These are phyloP conservation scores for Melinaea menophilus DNA, from an alignment of 2,888 invertebrate genomes.

Conservation along the genomic window DNA sequence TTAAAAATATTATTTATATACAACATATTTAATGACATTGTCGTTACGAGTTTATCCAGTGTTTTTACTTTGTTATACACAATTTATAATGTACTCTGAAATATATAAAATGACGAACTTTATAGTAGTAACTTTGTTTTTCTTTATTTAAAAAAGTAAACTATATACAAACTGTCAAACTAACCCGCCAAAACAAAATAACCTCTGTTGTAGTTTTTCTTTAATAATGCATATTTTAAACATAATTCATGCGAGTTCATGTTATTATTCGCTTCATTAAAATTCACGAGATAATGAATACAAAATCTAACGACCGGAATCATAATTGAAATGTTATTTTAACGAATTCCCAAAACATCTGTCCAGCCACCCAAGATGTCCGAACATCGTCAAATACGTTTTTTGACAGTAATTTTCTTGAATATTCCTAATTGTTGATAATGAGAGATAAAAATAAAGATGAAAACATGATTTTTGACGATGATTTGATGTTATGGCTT, in stretches of 20 bases:
- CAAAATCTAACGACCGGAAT: slow-evolving; percentile 50
- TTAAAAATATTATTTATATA: no score
- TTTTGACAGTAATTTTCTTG: slow-evolving; percentile 30
- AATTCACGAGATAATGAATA: slow-evolving; percentile 56
- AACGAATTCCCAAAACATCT: slow-evolving; percentile 53
- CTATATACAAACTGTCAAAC: no score
- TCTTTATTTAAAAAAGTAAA: no score
- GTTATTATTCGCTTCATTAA: slow-evolving; percentile 41
- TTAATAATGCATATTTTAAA: neutral
- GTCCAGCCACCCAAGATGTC: slow-evolving; percentile 58
- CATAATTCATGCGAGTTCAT: slow-evolving; percentile 1
- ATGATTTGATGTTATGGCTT: slow-evolving; percentile 37
- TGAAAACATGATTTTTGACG: neutral
- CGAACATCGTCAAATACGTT: slow-evolving; percentile 18
- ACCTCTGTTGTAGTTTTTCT: no score
- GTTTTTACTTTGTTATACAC: no score
- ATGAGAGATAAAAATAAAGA: slow-evolving; percentile 17
- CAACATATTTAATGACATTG: no score
- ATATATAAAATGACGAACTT: no score
- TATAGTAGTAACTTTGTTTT: no score
- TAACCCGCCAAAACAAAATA: no score
- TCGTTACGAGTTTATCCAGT: no score
- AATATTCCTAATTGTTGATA: slow-evolving; percentile 31
- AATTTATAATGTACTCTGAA: no score
- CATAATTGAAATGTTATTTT: slow-evolving; percentile 57